Base-by-base conservation (phyloP, 2,888 invertebrate species). In the Ectemnius lituratus region DNA sequence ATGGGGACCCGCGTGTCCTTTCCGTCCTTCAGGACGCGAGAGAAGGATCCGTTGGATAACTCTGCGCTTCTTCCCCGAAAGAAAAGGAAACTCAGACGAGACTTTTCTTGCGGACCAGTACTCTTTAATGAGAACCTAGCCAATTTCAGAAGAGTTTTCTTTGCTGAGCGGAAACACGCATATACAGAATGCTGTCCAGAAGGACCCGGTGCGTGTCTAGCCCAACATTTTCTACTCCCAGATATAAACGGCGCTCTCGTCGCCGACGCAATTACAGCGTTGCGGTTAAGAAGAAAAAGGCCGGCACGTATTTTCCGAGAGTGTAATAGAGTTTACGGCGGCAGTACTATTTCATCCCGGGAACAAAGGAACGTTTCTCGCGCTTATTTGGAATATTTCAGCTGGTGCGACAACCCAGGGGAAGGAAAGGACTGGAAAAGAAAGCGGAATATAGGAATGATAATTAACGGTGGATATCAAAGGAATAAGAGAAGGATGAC, bases 31-130 rank as follows among this genome's bases (percentile, higher is more conserved):
- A 37, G 37, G 8, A 8, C 37, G 37, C 37, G 37, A 6, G 37
- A 11, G 37, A 3, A 37, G 37, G 37, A 37, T n/a, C 14, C 73
- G 82, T 79, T 75, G 79, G 79, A 82, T 75, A 81, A 81, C 82
- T 82, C 79, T 63, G 65, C 47, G 65, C 47, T 66, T 67, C 68
- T 75, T 70, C 73, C 75, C 66, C 72, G 23, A 56, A 23, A 23
- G 23, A 23, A 23, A 23, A 56, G 61, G 70, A 79, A 77, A 75
- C 77, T 79, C 79, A 66, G 37, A 5, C 57, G 37, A 57, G 62
- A 79, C 73, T 81, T 75, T 68, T 77, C 71, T 18, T 14, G n/a
- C 37, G 23, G 6, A 8, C 37, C 37, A 16, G 20, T 56, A 23
- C 57, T 62, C 71, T 14, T 56, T 73, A 71, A 79, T 61, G 73